These are phyloP conservation scores for Danio albolineatus DNA, from an alignment of 2,797 vertebrate species.

Conservation along the genomic window DNA sequence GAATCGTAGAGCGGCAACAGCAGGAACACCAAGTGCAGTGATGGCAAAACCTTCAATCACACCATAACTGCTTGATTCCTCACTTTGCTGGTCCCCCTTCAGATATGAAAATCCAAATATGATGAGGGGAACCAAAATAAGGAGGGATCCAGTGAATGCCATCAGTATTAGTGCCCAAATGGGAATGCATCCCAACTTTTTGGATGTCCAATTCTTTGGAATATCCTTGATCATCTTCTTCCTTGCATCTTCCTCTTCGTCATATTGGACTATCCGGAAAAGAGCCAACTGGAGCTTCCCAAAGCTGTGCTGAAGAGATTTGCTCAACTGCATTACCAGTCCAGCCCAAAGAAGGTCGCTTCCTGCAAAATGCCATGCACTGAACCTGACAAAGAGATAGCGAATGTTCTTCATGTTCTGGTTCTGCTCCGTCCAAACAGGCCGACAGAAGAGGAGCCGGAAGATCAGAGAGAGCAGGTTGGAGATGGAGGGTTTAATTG, in stretches of 20 bases:
- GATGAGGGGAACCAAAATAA: constrained; percentile 60
- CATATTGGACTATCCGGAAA: constrained; percentile 75
- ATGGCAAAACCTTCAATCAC: constrained; percentile 71
- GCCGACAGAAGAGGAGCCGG: constrained; percentile 85
- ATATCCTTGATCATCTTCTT: constrained; percentile 66
- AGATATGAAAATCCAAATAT: constrained; percentile 53
- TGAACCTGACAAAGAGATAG: constrained; percentile 90
- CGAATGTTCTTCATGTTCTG: constrained; percentile 75
- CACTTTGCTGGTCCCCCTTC: not conserved
- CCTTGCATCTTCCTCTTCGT: constrained; percentile 64
- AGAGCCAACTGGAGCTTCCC: constrained; percentile 85
- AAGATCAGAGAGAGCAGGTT: constrained; percentile 66
- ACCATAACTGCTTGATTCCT: not conserved
- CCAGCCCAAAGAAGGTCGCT: constrained; percentile 94
- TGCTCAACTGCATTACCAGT: constrained; percentile 85
- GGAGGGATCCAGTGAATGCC: constrained; percentile 59
- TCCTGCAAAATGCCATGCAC: constrained; percentile 94
- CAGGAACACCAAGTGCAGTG: constrained; percentile 75
- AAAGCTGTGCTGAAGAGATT: constrained; percentile 81
- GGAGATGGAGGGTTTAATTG: constrained; percentile 54
- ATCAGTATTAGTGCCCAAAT: constrained; percentile 71
- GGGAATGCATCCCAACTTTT: constrained; percentile 75
- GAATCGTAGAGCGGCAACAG: constrained; percentile 60
- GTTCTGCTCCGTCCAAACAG: constrained; percentile 82
- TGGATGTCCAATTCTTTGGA: constrained; percentile 71